These are phyloP conservation scores for Sphaeramia orbicularis DNA, from an alignment of 2,797 vertebrate species.

Conservation along the genomic window DNA sequence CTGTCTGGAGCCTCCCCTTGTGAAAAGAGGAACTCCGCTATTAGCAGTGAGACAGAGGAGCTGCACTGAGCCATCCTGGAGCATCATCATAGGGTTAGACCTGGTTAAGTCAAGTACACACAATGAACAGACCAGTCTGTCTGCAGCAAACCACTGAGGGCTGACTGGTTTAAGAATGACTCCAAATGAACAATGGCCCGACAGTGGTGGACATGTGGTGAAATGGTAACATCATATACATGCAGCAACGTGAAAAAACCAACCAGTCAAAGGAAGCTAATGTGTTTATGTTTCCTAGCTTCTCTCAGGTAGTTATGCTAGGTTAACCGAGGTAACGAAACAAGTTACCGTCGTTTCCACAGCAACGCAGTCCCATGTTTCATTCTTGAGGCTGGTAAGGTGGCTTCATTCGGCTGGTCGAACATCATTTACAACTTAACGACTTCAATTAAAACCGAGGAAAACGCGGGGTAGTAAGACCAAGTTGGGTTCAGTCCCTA, in stretches of 20 bases:
- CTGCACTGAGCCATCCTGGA: slow-evolving; percentile 84
- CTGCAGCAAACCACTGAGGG: neutral
- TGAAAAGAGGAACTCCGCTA: slow-evolving; percentile 93
- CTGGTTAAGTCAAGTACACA: slow-evolving; percentile 1
- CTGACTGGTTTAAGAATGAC: too few relatives aligned
- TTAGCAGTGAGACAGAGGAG: slow-evolving; percentile 91
- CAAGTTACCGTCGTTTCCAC: slow-evolving; percentile 82
- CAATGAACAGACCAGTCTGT: slow-evolving; percentile 3
- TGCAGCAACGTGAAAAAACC: too few relatives aligned
- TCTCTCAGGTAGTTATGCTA: slow-evolving; percentile 36
- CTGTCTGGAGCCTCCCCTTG: slow-evolving; percentile 84
- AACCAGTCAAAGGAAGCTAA: too few relatives aligned
- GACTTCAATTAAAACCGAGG: neutral
- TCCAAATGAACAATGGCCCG: neutral
- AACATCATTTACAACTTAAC: slow-evolving; percentile 46
- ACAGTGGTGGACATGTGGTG: neutral
- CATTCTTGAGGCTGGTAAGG: slow-evolving; percentile 48
- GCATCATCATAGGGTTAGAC: slow-evolving; percentile 64
- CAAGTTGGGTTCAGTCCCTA: slow-evolving; percentile 61
- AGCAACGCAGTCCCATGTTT: slow-evolving; percentile 79
- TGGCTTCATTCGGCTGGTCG: slow-evolving; percentile 59
- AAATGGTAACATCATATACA: too few relatives aligned
- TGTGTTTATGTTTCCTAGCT: neutral
- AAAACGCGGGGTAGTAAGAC: slow-evolving; percentile 8
- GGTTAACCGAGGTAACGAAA: slow-evolving; percentile 52